Evolutionary conservation across 2,113 vertebrate species (phyloP).

Genomic region (Cyphomyrus plagiostoma): DNA sequence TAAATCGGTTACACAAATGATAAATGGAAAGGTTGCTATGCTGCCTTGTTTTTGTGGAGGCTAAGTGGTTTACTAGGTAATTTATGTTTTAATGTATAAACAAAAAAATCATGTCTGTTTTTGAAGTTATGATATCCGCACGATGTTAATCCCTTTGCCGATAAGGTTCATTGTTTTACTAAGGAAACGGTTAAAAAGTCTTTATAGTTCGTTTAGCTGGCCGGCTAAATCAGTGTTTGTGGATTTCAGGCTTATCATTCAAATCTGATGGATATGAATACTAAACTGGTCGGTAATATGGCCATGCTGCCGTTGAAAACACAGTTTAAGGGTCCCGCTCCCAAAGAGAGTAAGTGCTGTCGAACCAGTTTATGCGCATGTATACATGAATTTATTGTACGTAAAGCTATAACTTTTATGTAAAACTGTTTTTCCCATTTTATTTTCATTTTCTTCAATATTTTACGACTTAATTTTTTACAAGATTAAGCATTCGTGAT

Average conservation of each 20-base stretch:
- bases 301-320: constrained; percentile 86
- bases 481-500: not conserved
- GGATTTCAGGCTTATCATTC: constrained; percentile 89
- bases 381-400: not conserved
- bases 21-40: not conserved
- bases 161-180: not conserved
- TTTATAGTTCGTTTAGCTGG: not conserved
- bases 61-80: not conserved
- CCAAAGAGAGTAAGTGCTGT: constrained; percentile 81
- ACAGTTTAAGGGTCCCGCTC: constrained; percentile 94
- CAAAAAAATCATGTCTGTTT: not conserved
- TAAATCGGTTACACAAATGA: not conserved
- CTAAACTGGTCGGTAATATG: constrained; percentile 89
- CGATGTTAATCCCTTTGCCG: not conserved
- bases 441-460: not conserved
- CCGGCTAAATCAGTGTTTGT: not conserved
- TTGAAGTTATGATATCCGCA: not conserved
- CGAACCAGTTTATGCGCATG: not conserved
- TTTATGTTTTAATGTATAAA: not conserved
- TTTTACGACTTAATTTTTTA: not conserved
- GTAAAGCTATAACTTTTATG: not conserved
- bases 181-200: not conserved
- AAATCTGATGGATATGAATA: constrained; percentile 75
- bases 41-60: not conserved
- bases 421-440: not conserved